These are phyloP conservation scores for Lordiphosa andalusiaca DNA, from an alignment of 2,888 invertebrate genomes.

Conservation along the genomic window DNA sequence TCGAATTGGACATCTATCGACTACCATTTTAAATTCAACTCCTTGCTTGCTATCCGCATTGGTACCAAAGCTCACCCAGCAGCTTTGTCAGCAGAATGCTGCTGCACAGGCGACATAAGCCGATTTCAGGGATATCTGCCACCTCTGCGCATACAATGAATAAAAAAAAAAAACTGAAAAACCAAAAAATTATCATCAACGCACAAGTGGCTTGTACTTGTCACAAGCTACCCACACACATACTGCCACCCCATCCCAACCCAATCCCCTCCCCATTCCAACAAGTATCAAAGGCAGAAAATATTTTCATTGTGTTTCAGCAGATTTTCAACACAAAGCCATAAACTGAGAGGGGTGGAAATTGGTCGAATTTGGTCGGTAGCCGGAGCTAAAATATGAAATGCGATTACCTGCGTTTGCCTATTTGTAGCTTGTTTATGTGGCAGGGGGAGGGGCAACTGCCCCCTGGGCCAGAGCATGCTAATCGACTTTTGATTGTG, in stretches of 20 bases:
- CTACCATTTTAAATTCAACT: too few relatives aligned
- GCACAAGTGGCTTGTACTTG: slow-evolving; percentile 75
- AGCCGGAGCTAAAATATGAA: slow-evolving; percentile 37
- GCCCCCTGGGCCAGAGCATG: slow-evolving; percentile 45
- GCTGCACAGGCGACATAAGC: slow-evolving; percentile 77
- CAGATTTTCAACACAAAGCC: slow-evolving; percentile 66
- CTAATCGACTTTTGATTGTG: slow-evolving; percentile 73
- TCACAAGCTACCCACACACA: slow-evolving; percentile 38
- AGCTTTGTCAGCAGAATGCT: slow-evolving; percentile 73
- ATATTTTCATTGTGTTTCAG: slow-evolving; percentile 77
- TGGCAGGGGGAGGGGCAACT: slow-evolving; percentile 24
- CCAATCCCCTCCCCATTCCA: slow-evolving; percentile 2
- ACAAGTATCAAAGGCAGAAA: slow-evolving; percentile 33
- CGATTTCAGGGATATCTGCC: slow-evolving; percentile 75
- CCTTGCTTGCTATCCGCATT: slow-evolving; percentile 21
- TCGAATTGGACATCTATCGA: too few relatives aligned
- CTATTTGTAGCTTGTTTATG: slow-evolving; percentile 68
- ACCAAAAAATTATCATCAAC: slow-evolving; percentile 71
- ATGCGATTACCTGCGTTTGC: slow-evolving; percentile 78
- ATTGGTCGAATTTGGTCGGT: slow-evolving; percentile 35
- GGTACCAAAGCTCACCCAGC: slow-evolving; percentile 62
- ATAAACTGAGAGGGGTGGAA: slow-evolving; percentile 49
- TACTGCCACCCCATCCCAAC: neutral
- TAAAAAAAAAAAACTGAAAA: too few relatives aligned
- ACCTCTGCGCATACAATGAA: slow-evolving; percentile 9